Conservation (phyloP, 1,140 invertebrate species). For the Sycophaga agraensis region DNA sequence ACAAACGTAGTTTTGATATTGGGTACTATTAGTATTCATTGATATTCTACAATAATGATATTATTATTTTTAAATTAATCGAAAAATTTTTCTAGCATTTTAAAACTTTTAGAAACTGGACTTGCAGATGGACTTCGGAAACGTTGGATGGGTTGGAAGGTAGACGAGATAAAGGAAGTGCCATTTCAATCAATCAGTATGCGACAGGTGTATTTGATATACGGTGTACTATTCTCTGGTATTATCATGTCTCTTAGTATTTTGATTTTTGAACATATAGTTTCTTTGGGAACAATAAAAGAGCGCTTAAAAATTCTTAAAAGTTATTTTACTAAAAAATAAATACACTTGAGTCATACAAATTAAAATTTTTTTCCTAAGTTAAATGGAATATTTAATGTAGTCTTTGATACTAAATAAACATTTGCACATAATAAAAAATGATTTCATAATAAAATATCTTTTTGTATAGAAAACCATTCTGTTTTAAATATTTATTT, state of each 20-base stretch:
- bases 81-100: conserved; percentile 16
- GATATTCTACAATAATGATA: not conserved
- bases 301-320: too few species aligned
- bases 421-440: not conserved
- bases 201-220: conserved; percentile 33
- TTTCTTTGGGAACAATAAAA: too few species aligned
- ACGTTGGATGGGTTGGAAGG: conserved; percentile 29
- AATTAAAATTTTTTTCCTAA: too few species aligned
- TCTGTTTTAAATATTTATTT: too few species aligned
- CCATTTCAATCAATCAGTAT: conserved; percentile 31
- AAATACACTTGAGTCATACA: too few species aligned
- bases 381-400: not conserved
- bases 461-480: too few species aligned
- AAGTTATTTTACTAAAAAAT: not conserved
- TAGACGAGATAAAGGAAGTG: not conserved
- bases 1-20: conserved; percentile 31
- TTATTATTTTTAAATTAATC: not conserved
- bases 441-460: too few species aligned
- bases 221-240: conserved; percentile 26
- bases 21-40: conserved; percentile 31
- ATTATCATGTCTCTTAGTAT: conserved; percentile 20
- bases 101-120: conserved; percentile 35
- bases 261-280: conserved; percentile 27
- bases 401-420: not conserved
- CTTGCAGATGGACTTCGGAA: conserved; percentile 27